These are phyloP conservation scores for Stictonetta naevosa DNA, from an alignment of 2,113 vertebrate genomes.

Conservation along the genomic window DNA sequence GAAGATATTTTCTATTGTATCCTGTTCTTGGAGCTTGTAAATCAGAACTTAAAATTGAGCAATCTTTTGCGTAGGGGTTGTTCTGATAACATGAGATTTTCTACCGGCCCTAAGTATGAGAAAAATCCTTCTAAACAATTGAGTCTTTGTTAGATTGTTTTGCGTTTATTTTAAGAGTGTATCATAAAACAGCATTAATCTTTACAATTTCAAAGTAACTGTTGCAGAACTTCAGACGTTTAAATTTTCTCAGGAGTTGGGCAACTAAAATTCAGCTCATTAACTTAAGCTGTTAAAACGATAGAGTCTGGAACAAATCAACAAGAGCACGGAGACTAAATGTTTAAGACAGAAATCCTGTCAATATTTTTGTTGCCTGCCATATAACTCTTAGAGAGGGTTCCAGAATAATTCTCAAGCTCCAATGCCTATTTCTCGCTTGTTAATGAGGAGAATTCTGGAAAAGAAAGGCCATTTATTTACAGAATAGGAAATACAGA, in stretches of 20 bases:
- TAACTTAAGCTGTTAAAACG: neutral
- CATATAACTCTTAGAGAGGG: neutral
- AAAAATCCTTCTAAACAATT: neutral
- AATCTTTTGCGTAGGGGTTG: neutral
- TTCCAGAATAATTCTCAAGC: neutral
- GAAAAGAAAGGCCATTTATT: neutral
- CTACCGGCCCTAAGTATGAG: neutral
- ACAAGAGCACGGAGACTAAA: neutral
- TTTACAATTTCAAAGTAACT: neutral
- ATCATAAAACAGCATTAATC: neutral
- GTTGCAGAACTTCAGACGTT: neutral
- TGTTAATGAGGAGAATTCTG: neutral
- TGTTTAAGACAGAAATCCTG: neutral
- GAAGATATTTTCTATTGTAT: neutral
- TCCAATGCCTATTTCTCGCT: neutral
- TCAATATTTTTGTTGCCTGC: neutral
- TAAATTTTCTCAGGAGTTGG: slow-evolving; percentile 12
- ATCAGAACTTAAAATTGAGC: neutral
- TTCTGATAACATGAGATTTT: neutral
- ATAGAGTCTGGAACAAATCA: neutral
- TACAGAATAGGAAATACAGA: neutral
- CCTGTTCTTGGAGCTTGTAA: neutral
- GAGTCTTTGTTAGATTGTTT: neutral
- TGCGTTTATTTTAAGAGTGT: neutral
- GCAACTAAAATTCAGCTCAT: neutral